A percentile compares a stretch with the other conserved stretches of the same genome.
phyloP scores from a whole-genome alignment of 2,113 vertebrate species.

The Grus americana region DNA sequence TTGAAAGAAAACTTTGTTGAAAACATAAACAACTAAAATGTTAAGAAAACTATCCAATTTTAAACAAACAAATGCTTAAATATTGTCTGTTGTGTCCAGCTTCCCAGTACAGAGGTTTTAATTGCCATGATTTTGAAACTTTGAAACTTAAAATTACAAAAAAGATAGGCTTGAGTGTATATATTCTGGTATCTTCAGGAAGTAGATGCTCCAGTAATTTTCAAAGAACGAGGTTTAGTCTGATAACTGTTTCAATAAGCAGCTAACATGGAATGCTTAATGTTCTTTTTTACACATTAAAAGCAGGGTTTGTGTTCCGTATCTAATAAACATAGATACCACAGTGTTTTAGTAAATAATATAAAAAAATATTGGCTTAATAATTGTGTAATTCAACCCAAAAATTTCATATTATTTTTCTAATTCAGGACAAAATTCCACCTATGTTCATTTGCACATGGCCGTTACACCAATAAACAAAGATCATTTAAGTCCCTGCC shows the following conservation, averaged over 20 bases:
- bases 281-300: neutral
- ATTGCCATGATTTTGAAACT: neutral
- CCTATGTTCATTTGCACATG: neutral
- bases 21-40: neutral
- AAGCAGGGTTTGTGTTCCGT: neutral
- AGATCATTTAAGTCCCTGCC: neutral
- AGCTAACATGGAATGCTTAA: neutral
- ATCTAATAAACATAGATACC: neutral
- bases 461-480: neutral
- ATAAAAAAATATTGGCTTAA: neutral
- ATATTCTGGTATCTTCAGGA: neutral
- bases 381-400: neutral
- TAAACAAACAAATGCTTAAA: neutral
- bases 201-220: neutral
- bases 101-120: neutral
- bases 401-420: neutral
- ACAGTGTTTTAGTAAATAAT: neutral
- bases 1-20: neutral
- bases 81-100: neutral
- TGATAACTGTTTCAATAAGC: slow-evolving; percentile 36
- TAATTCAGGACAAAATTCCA: neutral
- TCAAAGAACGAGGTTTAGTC: neutral
- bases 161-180: neutral
- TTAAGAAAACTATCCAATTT: neutral
- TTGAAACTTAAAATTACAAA: neutral